A percentile compares a stretch with the other conserved stretches of the same genome.
Conservation (phyloP, 92 coral and sea anemone species). For the Hydrozoanthus gracilis region DNA sequence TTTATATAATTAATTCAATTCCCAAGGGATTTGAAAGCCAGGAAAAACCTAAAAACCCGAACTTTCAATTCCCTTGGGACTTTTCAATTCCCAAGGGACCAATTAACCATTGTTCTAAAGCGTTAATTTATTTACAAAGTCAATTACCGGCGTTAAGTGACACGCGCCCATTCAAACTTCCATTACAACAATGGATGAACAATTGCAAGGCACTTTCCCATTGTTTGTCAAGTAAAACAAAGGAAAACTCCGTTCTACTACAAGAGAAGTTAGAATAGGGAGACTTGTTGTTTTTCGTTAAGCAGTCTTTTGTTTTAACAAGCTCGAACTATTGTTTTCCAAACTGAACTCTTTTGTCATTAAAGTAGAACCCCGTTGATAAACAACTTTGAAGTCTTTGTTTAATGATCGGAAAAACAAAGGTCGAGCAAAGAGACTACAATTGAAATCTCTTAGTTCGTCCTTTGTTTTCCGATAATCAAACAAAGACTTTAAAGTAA, state of each 20-base stretch:
- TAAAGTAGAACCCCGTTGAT: not conserved
- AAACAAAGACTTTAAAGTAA: conserved; percentile 10
- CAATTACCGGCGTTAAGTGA: conserved; percentile 1
- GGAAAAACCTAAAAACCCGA: not conserved
- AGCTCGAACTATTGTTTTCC: not conserved
- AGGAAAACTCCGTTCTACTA: conserved; percentile 13
- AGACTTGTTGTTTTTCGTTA: not conserved
- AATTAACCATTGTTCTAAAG: conserved; percentile 12
- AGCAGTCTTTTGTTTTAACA: conserved; percentile 4
- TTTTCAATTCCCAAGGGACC: conserved; percentile 19
- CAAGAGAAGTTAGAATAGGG: conserved; percentile 1
- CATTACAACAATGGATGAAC: conserved; percentile 16
- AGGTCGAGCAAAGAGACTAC: conserved; percentile 3
- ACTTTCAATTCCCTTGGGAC: conserved; percentile 15
- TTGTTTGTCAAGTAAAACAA: conserved; percentile 25
- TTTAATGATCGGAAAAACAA: conserved; percentile 27
- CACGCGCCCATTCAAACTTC: conserved; percentile 10
- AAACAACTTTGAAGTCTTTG: conserved; percentile 20
- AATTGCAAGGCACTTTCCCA: conserved; percentile 16
- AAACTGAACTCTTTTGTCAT: conserved; percentile 15
- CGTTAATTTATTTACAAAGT: not conserved
- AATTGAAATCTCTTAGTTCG: not conserved
- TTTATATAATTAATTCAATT: conserved; percentile 9
- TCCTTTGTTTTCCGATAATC: conserved; percentile 6
- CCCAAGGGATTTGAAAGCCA: conserved; percentile 24